Percentiles rank a stretch among this genome's conserved stretches.
These are phyloP conservation scores for Oncorhynchus kisutch DNA, from an alignment of 2,113 vertebrate genomes.

Conservation along the genomic window DNA sequence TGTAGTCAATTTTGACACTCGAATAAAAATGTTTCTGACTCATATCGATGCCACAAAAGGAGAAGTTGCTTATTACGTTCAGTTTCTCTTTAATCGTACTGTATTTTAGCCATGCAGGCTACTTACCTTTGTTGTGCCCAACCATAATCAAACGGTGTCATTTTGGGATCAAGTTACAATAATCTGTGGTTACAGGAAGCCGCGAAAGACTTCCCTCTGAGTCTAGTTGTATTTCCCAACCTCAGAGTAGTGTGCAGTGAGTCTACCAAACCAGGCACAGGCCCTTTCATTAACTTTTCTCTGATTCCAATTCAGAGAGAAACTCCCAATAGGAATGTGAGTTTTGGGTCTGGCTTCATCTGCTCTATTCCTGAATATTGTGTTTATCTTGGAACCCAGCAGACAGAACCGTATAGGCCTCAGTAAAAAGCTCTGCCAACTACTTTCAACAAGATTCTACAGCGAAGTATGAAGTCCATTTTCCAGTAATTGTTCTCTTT, in stretches of 20 bases:
- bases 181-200: slow-evolving; percentile 25
- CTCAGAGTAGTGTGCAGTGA: slow-evolving; percentile 41
- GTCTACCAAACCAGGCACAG: slow-evolving; percentile 19
- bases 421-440: slow-evolving; percentile 3
- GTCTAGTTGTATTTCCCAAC: slow-evolving; percentile 29
- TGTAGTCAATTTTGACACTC: too few relatives aligned
- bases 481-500: not conserved
- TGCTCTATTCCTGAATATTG: slow-evolving; percentile 33
- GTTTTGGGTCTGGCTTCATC: slow-evolving; percentile 40
- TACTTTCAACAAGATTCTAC: slow-evolving; percentile 6
- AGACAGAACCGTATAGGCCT: slow-evolving; percentile 10
- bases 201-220: slow-evolving; percentile 13
- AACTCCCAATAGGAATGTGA: slow-evolving; percentile 44
- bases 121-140: slow-evolving; percentile 34
- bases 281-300: slow-evolving; percentile 23
- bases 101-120: slow-evolving; percentile 14
- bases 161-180: slow-evolving; percentile 40
- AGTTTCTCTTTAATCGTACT: not conserved
- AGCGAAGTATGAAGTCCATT: not conserved
- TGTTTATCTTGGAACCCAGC: slow-evolving; percentile 40
- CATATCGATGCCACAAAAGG: too few relatives aligned
- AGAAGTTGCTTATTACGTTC: too few relatives aligned
- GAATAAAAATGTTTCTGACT: too few relatives aligned
- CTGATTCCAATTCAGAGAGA: slow-evolving; percentile 40
- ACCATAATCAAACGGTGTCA: slow-evolving; percentile 34